Percentiles rank a stretch among this genome's conserved stretches.
Conservation (phyloP, 2,113 vertebrate species). For the Pimephales promelas region DNA sequence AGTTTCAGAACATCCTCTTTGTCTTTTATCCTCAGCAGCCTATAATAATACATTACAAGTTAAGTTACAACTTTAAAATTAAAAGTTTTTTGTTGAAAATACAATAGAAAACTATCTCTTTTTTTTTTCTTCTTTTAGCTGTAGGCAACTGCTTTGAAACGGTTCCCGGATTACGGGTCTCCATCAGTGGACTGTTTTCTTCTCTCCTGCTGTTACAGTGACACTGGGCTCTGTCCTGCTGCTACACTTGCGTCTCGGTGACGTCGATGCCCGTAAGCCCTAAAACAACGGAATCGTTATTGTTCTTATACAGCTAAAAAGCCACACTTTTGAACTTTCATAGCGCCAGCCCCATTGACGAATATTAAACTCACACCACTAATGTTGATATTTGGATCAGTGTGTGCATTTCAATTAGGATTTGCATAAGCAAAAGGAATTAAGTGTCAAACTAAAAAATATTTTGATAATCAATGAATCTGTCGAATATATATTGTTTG, state of each 20-base stretch:
- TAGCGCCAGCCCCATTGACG: neutral
- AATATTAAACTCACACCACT: neutral
- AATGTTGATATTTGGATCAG: neutral
- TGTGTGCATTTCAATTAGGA: neutral
- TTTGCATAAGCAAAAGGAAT: neutral
- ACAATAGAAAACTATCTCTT: neutral
- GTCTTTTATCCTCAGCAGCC: neutral
- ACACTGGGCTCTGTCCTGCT: neutral
- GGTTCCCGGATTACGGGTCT: neutral
- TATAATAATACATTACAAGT: neutral
- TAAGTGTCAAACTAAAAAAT: no score
- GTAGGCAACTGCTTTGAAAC: neutral
- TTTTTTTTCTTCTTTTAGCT: neutral
- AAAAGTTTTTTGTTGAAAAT: neutral
- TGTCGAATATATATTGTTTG: no score
- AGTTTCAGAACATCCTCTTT: neutral
- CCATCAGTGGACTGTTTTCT: neutral
- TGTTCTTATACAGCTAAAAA: neutral
- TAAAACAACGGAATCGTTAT: neutral
- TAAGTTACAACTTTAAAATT: constrained; percentile 6
- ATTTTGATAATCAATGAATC: no score
- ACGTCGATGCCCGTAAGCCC: no score
- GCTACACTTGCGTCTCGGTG: neutral
- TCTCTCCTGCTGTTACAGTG: neutral
- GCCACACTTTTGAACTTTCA: neutral